Conservation (phyloP, 2,797 vertebrate genomes). For the Clarias platycephalus region DNA sequence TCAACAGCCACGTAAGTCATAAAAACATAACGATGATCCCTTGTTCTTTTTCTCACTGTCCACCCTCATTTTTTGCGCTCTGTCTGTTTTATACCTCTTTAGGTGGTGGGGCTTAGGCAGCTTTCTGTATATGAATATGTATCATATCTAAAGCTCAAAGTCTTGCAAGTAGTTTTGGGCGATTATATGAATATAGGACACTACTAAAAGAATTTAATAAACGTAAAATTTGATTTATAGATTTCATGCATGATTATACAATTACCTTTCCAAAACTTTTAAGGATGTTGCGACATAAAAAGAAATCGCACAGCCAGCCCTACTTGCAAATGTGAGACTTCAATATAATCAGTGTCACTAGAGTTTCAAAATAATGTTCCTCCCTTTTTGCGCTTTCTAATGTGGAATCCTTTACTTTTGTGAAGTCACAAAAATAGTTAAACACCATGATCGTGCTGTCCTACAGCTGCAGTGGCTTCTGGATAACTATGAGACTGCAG, state of each 20-base stretch:
- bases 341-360: neutral
- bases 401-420: neutral
- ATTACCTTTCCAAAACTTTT: neutral
- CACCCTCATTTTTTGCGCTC: constrained; percentile 7
- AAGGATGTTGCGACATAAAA: neutral
- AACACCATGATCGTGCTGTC: constrained; percentile 19
- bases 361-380: neutral
- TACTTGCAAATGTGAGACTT: constrained; percentile 1
- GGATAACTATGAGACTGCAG: constrained; percentile 97
- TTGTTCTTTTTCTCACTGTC: constrained; percentile 38
- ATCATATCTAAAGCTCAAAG: neutral
- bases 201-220: neutral
- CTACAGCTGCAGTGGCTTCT: constrained; percentile 94
- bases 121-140: neutral
- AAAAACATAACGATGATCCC: constrained; percentile 36
- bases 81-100: neutral
- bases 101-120: constrained; percentile 31
- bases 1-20: constrained; percentile 99
- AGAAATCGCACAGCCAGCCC: neutral
- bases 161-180: constrained; percentile 4
- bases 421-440: neutral
- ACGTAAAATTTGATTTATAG: neutral
- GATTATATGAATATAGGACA: neutral
- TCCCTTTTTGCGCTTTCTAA: neutral
- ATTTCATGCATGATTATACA: neutral